These are phyloP conservation scores for Ceratina japonica DNA, from an alignment of 1,140 invertebrate genomes.

Conservation along the genomic window DNA sequence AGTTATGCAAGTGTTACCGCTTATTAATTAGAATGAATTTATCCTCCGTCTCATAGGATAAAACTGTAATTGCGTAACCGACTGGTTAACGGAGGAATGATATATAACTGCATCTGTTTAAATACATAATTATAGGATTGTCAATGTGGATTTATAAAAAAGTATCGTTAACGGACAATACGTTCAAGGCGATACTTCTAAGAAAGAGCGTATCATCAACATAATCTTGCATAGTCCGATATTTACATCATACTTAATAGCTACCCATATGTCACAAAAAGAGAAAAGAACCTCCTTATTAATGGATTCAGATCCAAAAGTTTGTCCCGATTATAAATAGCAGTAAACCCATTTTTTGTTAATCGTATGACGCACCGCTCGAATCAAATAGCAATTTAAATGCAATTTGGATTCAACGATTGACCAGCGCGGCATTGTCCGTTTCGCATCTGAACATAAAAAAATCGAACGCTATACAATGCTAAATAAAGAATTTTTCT, in stretches of 20 bases:
- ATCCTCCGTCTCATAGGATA: background rate
- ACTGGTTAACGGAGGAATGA: background rate
- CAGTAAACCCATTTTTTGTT: background rate
- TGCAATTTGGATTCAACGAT: background rate
- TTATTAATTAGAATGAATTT: constrained; percentile 10
- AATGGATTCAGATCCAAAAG: background rate
- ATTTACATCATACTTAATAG: background rate
- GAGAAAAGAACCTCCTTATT: background rate
- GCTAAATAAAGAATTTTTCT: too few species aligned
- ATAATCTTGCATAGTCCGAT: background rate
- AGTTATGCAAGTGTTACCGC: background rate
- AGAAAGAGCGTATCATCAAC: background rate
- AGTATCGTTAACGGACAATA: background rate
- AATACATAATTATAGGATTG: constrained; percentile 11
- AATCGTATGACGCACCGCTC: background rate
- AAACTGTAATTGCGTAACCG: background rate
- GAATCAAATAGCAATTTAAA: background rate
- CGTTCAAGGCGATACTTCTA: background rate
- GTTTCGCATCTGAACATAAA: too few species aligned
- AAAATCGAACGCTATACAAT: too few species aligned
- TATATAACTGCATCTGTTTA: background rate
- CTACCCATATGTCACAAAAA: background rate
- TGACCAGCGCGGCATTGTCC: too few species aligned
- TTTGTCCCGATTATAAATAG: background rate
- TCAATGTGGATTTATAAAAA: background rate